A percentile compares a stretch with the other conserved stretches of the same genome.
Conservation (phyloP, 2,888 invertebrate species). For the Andrena minutula region DNA sequence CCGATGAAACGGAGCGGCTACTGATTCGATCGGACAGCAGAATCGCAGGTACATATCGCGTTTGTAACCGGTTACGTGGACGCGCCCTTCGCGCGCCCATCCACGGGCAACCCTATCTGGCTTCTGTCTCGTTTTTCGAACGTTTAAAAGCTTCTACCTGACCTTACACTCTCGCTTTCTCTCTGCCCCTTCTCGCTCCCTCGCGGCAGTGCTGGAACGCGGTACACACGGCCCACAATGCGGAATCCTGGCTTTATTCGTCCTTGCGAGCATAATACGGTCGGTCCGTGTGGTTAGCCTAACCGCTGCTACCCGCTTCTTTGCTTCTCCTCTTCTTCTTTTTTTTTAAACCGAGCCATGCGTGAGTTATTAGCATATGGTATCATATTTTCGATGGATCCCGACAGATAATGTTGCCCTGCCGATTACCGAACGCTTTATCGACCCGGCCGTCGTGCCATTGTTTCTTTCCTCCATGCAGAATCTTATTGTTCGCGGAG, state of each 20-base stretch:
- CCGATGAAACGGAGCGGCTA: constrained; percentile 76
- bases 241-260: constrained; percentile 68
- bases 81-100: constrained; percentile 60
- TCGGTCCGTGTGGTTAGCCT: constrained; percentile 73
- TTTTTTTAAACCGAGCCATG: constrained; percentile 72
- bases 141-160: constrained; percentile 67
- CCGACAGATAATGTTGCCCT: constrained; percentile 74
- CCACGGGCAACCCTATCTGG: constrained; percentile 64
- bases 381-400: constrained; percentile 80
- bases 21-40: constrained; percentile 79
- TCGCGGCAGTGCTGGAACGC: constrained; percentile 17
- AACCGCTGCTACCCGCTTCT: constrained; percentile 64
- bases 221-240: constrained; percentile 41
- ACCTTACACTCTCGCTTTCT: constrained; percentile 46
- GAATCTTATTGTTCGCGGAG: constrained; percentile 15
- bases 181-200: constrained; percentile 26
- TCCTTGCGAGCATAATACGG: constrained; percentile 74
- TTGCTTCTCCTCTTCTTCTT: constrained; percentile 13
- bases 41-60: constrained; percentile 72
- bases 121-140: constrained; percentile 58
- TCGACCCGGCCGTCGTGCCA: constrained; percentile 32
- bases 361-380: constrained; percentile 83
- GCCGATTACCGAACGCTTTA: constrained; percentile 66
- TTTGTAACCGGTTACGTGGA: constrained; percentile 65
- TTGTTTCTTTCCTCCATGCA: constrained; percentile 5